These are phyloP conservation scores for Eptesicus fuscus DNA, from an alignment of 2,113 vertebrate species.

Conservation along the genomic window DNA sequence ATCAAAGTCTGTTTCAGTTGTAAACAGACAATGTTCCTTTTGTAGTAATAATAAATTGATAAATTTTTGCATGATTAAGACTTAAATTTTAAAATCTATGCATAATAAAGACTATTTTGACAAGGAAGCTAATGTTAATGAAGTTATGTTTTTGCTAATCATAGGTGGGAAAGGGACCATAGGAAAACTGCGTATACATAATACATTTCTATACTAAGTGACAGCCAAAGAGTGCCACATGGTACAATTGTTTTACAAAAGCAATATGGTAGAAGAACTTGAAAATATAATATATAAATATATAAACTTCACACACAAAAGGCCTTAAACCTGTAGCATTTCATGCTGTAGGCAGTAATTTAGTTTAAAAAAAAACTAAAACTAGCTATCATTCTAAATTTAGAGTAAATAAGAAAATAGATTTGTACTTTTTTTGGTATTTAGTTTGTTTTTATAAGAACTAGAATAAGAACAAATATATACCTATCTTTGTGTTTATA, in stretches of 20 bases:
- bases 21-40: not conserved
- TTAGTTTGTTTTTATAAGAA: not conserved
- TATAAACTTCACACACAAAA: not conserved
- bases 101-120: not conserved
- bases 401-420: not conserved
- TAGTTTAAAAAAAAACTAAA: not conserved
- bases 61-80: not conserved
- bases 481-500: not conserved
- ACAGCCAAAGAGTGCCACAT: not conserved
- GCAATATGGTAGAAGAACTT: not conserved
- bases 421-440: not conserved
- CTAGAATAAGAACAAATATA: not conserved
- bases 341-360: not conserved
- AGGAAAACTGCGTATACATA: not conserved
- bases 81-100: not conserved
- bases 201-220: not conserved
- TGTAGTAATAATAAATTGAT: not conserved
- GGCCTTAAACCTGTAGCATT: not conserved
- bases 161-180: not conserved
- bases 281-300: not conserved
- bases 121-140: not conserved
- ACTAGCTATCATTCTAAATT: not conserved
- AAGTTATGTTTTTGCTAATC: not conserved
- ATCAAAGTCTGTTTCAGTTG: not conserved
- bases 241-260: not conserved